Base-by-base conservation (phyloP, 2,113 vertebrate species). In the Ia io region DNA sequence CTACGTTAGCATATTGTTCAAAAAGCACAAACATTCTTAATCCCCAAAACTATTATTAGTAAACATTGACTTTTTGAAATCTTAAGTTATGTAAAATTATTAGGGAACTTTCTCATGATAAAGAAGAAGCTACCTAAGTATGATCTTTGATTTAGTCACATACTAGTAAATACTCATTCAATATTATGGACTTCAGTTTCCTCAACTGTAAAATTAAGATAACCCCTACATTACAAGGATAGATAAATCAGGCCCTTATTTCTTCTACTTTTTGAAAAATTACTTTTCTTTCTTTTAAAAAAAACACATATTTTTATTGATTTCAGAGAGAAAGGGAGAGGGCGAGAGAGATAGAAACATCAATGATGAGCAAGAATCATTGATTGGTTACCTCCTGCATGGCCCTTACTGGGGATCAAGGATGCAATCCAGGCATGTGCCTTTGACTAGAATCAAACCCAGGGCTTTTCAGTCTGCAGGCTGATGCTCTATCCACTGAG, bases 1-100 rank as follows among this genome's bases (percentile, higher is more conserved):
- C 89, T 94, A 91, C 25, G 79, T 84, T 37, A 89, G 42, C 63
- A 70, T 59, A 42, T 88, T 94, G 37, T 16, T 95, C 78, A 86
- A 83, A 67, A 10, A 86, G 22, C 59, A 69, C n/a, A 65, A 85
- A 63, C 40, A 80, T 53, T 69, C 76, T 73, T 77, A 84, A 95
- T 69, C 17, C 25, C 44, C 84, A 83, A 87, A 71, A 28, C 17
- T 40, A 47, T 77, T 71, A 59, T 82, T 42, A 87, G 25, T 79
- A 83, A 91, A 69, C 17, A 65, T 7, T 49, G 53, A 5, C 30
- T 73, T 17, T 61, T 96, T 51, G 28, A 78, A 90, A 78, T 94
- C 23, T 93, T 37, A 94, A 78, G 40, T 92, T 87, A 85, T 13
- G 23, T 61, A 22, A 4, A 61, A 10, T 76, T 40, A 67, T 70